Percentiles rank a stretch among this genome's conserved stretches.
These are phyloP conservation scores for Aplidium turbinatum DNA, from an alignment of 23 tunicate genomes.

Conservation along the genomic window DNA sequence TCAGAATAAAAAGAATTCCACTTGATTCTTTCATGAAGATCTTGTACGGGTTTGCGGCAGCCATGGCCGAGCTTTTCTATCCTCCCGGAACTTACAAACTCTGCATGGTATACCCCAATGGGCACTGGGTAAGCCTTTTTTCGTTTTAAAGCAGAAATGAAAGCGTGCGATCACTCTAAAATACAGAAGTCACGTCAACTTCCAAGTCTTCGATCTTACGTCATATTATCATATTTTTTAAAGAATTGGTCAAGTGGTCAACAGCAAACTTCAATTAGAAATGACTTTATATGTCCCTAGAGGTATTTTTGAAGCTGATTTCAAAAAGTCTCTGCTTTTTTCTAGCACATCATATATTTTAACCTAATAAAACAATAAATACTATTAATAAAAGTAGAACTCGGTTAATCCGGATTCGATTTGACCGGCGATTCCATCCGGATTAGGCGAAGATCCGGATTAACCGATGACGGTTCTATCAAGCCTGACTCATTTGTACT, in stretches of 20 bases:
- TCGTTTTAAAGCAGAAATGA: neutral
- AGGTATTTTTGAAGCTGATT: too few relatives aligned
- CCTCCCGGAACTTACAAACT: conserved; percentile 96
- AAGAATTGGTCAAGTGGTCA: neutral
- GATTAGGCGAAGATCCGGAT: too few relatives aligned
- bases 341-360: too few relatives aligned
- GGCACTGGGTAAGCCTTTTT: conserved; percentile 62
- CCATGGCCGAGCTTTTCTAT: conserved; percentile 92
- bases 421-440: too few relatives aligned
- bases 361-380: too few relatives aligned
- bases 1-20: conserved; percentile 61
- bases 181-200: neutral
- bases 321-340: too few relatives aligned
- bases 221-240: neutral
- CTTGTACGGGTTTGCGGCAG: conserved; percentile 90
- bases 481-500: too few relatives aligned
- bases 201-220: neutral
- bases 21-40: conserved; percentile 81
- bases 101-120: conserved; percentile 36
- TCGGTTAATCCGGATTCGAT: too few relatives aligned
- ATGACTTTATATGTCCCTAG: too few relatives aligned
- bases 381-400: too few relatives aligned
- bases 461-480: too few relatives aligned
- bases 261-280: neutral
- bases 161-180: too few relatives aligned